Evolutionary conservation across 2,797 vertebrate genomes (phyloP).

Genomic region (Potorous gilbertii): DNA sequence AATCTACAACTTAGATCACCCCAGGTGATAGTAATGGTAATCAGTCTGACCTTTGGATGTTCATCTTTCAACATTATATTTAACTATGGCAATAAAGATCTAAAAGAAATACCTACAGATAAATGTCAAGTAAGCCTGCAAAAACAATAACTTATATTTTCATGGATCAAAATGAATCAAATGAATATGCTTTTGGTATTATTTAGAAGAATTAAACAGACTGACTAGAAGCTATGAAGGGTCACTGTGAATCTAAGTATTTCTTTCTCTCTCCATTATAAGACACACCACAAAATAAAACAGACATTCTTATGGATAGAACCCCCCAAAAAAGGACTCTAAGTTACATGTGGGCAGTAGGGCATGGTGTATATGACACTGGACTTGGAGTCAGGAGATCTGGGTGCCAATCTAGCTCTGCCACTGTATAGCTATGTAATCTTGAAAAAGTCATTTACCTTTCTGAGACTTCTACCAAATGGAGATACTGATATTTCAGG

Average conservation of each 20-base stretch:
- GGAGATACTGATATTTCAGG: not conserved
- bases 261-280: not conserved
- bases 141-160: not conserved
- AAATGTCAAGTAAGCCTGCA: not conserved
- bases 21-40: not conserved
- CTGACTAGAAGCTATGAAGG: not conserved
- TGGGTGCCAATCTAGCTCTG: not conserved
- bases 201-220: not conserved
- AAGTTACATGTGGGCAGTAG: not conserved
- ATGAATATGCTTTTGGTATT: not conserved
- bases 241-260: not conserved
- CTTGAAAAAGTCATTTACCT: not conserved
- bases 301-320: not conserved
- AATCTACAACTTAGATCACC: not conserved
- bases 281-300: not conserved
- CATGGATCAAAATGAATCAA: not conserved
- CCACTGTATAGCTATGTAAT: not conserved
- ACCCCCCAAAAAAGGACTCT: not conserved
- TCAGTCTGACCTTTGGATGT: not conserved
- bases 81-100: not conserved
- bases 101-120: not conserved
- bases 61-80: not conserved
- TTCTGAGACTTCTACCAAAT: not conserved
- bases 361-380: not conserved
- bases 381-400: not conserved